These are phyloP conservation scores for Tetropium fuscum DNA, from an alignment of 2,888 invertebrate species.

Conservation along the genomic window DNA sequence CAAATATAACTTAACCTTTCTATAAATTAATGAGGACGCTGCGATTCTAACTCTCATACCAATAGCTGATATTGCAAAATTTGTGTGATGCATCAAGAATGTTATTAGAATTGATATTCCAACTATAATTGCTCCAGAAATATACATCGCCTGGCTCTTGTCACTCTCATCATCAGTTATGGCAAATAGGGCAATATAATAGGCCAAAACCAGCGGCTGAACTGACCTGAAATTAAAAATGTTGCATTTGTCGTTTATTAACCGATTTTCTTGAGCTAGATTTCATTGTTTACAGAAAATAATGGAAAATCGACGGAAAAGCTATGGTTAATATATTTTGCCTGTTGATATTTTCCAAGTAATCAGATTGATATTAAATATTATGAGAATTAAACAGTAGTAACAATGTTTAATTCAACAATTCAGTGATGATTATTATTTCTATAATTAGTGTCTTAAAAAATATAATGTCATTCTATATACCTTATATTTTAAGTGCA, in stretches of 20 bases:
- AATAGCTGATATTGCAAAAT: slow-evolving; percentile 69
- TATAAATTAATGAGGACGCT: slow-evolving; percentile 82
- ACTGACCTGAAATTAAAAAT: slow-evolving; percentile 66
- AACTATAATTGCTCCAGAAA: slow-evolving; percentile 70
- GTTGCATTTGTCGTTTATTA: too few relatives aligned
- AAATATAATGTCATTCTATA: too few relatives aligned
- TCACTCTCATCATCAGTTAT: slow-evolving; percentile 1
- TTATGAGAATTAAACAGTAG: too few relatives aligned
- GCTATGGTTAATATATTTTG: too few relatives aligned
- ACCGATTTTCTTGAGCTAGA: too few relatives aligned
- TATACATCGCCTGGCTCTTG: slow-evolving; percentile 67
- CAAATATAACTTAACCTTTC: slow-evolving; percentile 85
- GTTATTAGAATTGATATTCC: slow-evolving; percentile 68
- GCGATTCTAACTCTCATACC: slow-evolving; percentile 84
- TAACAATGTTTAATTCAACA: too few relatives aligned
- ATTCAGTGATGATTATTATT: too few relatives aligned
- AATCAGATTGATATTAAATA: too few relatives aligned
- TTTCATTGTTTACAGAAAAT: not conserved
- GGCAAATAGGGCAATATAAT: slow-evolving; percentile 37
- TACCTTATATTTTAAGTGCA: too few relatives aligned
- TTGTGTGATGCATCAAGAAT: slow-evolving; percentile 72
- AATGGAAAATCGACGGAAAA: too few relatives aligned
- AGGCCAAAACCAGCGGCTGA: slow-evolving; percentile 42
- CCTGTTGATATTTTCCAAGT: too few relatives aligned
- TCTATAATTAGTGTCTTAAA: too few relatives aligned